Percentiles rank a stretch among this genome's conserved stretches.
Evolutionary conservation across 2,888 invertebrate species (phyloP).

Genomic region (Eupeodes latifasciatus): DNA sequence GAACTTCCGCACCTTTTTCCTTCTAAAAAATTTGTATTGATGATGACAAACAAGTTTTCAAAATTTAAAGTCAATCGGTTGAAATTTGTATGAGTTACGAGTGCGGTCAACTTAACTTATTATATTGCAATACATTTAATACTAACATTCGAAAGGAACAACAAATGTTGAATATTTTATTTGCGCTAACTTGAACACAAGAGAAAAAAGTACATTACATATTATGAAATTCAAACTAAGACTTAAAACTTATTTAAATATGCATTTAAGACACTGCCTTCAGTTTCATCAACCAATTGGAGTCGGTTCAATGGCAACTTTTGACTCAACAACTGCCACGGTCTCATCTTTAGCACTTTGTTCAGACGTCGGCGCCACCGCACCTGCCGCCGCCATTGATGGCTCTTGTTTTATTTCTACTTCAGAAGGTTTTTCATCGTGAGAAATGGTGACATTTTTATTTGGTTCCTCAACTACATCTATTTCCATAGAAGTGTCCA

Average conservation of each 20-base stretch:
- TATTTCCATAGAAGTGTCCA: slow-evolving; percentile 54
- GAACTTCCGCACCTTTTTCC: too few relatives aligned
- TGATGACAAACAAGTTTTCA: too few relatives aligned
- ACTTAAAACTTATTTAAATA: slow-evolving; percentile 4
- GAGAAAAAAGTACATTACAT: slow-evolving; percentile 24
- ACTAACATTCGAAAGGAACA: neutral
- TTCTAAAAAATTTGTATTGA: too few relatives aligned
- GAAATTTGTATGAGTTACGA: too few relatives aligned
- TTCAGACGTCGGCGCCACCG: neutral
- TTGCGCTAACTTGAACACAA: slow-evolving; percentile 55
- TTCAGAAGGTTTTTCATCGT: slow-evolving; percentile 57
- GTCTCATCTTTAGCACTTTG: slow-evolving; percentile 9
- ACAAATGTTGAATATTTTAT: slow-evolving; percentile 42
- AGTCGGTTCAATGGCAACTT: slow-evolving; percentile 22
- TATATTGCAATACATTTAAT: too few relatives aligned
- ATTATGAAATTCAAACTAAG: neutral
- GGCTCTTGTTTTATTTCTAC: slow-evolving; percentile 35
- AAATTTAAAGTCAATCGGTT: too few relatives aligned
- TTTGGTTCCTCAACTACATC: slow-evolving; percentile 67
- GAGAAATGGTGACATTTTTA: slow-evolving; percentile 72
- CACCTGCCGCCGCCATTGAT: neutral
- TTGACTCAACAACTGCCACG: slow-evolving; percentile 32
- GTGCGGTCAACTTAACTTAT: too few relatives aligned
- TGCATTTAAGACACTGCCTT: slow-evolving; percentile 8
- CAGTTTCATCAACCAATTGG: slow-evolving; percentile 28